These are phyloP conservation scores for Corticium candelabrum DNA, from an alignment of 37 sponge, comb jelly and placozoan species.

Conservation along the genomic window DNA sequence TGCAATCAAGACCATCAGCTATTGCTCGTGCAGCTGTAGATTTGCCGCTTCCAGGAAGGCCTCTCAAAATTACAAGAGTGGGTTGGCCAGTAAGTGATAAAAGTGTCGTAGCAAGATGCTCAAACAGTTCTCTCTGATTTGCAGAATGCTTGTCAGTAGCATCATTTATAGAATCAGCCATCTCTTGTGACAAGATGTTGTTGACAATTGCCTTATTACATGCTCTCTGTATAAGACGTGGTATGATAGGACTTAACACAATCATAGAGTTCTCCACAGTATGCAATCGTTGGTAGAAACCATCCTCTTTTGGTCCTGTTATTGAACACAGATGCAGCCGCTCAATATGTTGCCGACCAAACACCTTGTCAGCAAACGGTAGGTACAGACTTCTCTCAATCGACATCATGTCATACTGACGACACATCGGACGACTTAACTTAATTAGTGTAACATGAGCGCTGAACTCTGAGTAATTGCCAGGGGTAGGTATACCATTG, in stretches of 20 bases:
- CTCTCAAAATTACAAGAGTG: conserved; percentile 61
- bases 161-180: too few species aligned
- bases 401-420: conserved; percentile 20
- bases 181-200: neutral
- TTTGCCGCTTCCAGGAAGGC: conserved; percentile 81
- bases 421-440: conserved; percentile 59
- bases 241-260: conserved; percentile 14
- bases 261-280: conserved; percentile 30
- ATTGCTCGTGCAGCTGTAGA: conserved; percentile 9
- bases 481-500: conserved; percentile 72
- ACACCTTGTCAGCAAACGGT: conserved; percentile 6
- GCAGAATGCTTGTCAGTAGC: neutral
- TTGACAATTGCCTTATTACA: too few species aligned
- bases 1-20: neutral
- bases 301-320: conserved; percentile 45
- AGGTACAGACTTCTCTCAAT: conserved; percentile 31
- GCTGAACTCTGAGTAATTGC: conserved; percentile 60
- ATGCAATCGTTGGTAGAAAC: conserved; percentile 38
- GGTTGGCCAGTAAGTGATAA: neutral
- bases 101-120: too few species aligned
- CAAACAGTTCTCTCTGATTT: neutral
- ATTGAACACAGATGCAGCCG: conserved; percentile 46
- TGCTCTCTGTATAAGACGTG: neutral
- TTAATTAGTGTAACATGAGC: conserved; percentile 79
- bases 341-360: conserved; percentile 47